Evolutionary conservation across 2,113 vertebrate genomes (phyloP), one percentile per base, ranked within the genome.

Genomic region (Cinclus mexicanus): DNA sequence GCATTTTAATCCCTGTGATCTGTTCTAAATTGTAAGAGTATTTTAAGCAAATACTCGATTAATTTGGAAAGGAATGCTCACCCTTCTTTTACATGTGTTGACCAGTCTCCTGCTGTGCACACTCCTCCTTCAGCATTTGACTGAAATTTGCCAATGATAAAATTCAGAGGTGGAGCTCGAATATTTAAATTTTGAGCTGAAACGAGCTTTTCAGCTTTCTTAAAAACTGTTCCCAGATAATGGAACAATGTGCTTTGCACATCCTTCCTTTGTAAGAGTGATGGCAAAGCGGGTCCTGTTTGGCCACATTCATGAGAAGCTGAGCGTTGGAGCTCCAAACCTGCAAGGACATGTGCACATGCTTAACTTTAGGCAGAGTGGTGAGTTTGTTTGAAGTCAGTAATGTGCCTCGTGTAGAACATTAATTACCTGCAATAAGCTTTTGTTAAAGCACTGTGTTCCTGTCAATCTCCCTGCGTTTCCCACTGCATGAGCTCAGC

Each of bases 341-440:
- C 37, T 97, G 91, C 94, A 93, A 67, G 79, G 85, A 80, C 93
- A 72, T 77, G 88, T 95, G 92, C 82, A 65, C 55, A 55, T 57
- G 84, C 93, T 96, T 91, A 47, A 61, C 83, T 85, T 76, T 42
- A 59, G 86, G 90, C 84, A 47, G 33, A 57, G 74, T 33, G 78
- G 50, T 72, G 76, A 59, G 69, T 85, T 87, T 55, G 87, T 94
- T 95, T 96, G 89, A 94, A 93, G 92, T 94, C 69, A 59, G 78
- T 67, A 88, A 71, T 21, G 10, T 87, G 87, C 70, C 75, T 83
- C 3, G 4, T 92, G 92, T 77, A 88, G 81, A 86, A 60, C 94
- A 77, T 67, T 95, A 96, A 95, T 93, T 93, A 87, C 57, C 39
- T n/a, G 59, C 68, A 67, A 5, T 50, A 61, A 94, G 71, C 68